Evolutionary conservation across 2,797 vertebrate genomes (phyloP).

Genomic region (Hippoglossus hippoglossus): DNA sequence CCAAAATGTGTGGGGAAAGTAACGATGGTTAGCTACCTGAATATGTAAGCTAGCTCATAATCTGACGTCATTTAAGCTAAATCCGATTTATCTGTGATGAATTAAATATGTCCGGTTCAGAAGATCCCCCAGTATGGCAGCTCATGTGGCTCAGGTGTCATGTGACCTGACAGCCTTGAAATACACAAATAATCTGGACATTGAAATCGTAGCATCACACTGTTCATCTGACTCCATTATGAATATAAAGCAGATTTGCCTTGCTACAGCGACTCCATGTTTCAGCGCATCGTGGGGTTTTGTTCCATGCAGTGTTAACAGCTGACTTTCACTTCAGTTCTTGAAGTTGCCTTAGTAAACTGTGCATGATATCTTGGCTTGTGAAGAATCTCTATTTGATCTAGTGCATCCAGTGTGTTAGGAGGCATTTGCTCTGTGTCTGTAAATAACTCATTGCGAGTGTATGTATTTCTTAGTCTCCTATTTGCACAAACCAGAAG

Average conservation of each 20-base stretch:
- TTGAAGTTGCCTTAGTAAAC: conserved; percentile 79
- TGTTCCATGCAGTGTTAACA: conserved; percentile 46
- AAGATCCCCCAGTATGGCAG: conserved; percentile 3
- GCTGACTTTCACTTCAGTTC: conserved; percentile 51
- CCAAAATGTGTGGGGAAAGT: neutral
- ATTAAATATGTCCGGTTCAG: neutral
- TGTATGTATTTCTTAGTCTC: conserved; percentile 56
- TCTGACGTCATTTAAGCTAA: neutral
- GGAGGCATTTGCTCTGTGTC: conserved; percentile 59
- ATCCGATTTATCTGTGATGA: neutral
- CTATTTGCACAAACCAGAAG: conserved; percentile 79
- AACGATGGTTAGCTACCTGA: neutral
- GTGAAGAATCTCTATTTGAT: conserved; percentile 68
- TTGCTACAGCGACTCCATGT: conserved; percentile 26
- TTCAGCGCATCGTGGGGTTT: conserved; percentile 17
- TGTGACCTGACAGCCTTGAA: conserved; percentile 9
- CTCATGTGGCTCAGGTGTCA: neutral
- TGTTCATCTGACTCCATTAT: conserved; percentile 3
- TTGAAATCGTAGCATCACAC: conserved; percentile 39
- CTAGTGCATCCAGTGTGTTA: conserved; percentile 61
- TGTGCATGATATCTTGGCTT: conserved; percentile 73
- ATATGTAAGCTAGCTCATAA: conserved; percentile 1
- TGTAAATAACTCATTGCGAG: conserved; percentile 61
- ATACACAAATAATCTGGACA: conserved; percentile 8
- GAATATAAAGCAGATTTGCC: conserved; percentile 24